Base-by-base conservation (phyloP, 2,888 invertebrate genomes). In the Polylopha cassiicola region DNA sequence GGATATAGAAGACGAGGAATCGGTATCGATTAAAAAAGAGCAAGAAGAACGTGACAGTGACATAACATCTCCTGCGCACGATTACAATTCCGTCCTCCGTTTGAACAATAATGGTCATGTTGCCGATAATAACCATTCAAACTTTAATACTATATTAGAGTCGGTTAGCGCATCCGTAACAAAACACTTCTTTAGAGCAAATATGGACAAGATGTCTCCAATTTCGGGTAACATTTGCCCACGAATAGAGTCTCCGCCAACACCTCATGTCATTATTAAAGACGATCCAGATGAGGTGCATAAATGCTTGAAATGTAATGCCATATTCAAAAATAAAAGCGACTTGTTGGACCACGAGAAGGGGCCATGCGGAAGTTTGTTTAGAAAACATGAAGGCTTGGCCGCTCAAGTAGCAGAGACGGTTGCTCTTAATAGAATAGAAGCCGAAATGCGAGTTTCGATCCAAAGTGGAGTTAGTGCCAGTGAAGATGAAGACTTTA, bases 391-490 rank as follows among this genome's bases (percentile, higher is more conserved):
- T 53, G 92, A 92, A 77, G 91, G 91, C n/a, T 73, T 92, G 46
- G 90, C 91, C n/a, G 92, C 92, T 23, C 93, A 93, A 66, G 85
- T 93, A 28, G 91, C 92, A 50, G 91, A 92, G 61, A 89, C 89
- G 10, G 77, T 89, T 42, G 87, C 87, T 58, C 87, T 79, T 53
- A 89, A 82, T 47, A 75, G 87, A 55, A 53, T 80, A 49, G 86
- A 85, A 59, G 78, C 80, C 2, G 86, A 87, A 63, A 78, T 84
- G 60, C 73, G 78, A 18, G 87, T 82, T 22, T 79, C 79, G 3
- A 75, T 86, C 30, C 87, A 86, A 44, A 87, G 86, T 33, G 80
- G 79, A 16, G 73, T 79, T 20, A 88, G 88, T 21, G 87, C 87
- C n/a, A 89, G 89, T 51, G 89, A 89, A 55, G 91, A 89, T 46